A percentile compares a stretch with the other conserved stretches of the same genome.
Conservation (phyloP, 1,140 invertebrate genomes). For the Parasteatoda tepidariorum region DNA sequence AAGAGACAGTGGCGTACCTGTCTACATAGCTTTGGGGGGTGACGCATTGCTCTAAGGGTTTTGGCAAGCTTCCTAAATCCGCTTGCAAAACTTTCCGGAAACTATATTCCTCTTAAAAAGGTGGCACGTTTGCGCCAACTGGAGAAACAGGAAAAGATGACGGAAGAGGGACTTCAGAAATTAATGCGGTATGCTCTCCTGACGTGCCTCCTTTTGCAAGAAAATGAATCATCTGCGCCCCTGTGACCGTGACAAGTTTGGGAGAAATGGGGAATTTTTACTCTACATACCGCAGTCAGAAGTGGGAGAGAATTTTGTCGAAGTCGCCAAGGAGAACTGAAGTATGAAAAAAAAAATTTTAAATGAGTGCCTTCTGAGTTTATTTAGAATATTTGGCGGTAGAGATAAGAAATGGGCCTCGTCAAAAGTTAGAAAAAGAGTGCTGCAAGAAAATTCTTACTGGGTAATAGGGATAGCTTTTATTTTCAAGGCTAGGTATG, state of each 20-base stretch:
- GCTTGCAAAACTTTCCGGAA: conserved; percentile 17
- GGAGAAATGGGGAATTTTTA: conserved; percentile 4
- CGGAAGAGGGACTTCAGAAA: background rate
- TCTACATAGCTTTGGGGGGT: background rate
- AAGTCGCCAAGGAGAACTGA: background rate
- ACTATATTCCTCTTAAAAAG: background rate
- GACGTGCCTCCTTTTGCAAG: background rate
- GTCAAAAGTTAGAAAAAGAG: no score
- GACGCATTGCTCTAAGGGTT: conserved; percentile 13
- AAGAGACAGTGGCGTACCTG: no score
- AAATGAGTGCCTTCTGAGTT: background rate
- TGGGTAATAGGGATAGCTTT: no score
- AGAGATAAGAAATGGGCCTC: no score
- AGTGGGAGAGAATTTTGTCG: background rate
- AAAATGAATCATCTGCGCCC: background rate
- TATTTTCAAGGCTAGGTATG: no score
- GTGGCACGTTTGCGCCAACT: background rate
- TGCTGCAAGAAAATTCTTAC: no score
- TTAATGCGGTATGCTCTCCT: conserved; percentile 10
- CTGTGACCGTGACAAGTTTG: background rate
- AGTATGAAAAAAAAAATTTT: background rate
- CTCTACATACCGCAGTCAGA: background rate
- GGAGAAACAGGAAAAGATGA: no score
- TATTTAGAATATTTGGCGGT: no score
- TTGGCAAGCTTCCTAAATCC: background rate